phyloP scores from a whole-genome alignment of 2,888 invertebrate species.

The Mystacides longicornis region DNA sequence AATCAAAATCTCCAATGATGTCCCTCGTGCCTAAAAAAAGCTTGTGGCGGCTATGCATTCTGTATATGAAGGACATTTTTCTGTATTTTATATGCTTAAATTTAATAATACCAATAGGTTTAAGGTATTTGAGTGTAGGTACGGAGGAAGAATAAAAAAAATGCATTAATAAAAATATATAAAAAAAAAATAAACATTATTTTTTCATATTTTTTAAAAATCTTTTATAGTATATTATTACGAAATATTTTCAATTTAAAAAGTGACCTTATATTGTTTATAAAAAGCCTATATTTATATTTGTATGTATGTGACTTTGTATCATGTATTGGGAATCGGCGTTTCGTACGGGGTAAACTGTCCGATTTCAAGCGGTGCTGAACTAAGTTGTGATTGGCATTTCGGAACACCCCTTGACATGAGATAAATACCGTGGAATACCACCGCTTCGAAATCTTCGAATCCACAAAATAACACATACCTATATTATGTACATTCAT shows the following conservation, averaged over 20 bases:
- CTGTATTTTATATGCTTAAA: too few species aligned
- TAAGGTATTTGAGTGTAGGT: too few species aligned
- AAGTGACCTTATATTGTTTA: not conserved
- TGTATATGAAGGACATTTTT: too few species aligned
- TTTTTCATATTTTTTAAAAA: not conserved
- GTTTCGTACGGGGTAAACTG: not conserved
- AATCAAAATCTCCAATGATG: too few species aligned
- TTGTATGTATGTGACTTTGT: not conserved
- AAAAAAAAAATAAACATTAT: not conserved
- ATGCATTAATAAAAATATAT: not conserved
- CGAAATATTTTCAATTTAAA: too few species aligned
- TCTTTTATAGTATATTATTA: too few species aligned
- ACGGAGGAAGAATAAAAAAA: not conserved
- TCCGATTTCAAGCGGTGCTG: constrained; percentile 5
- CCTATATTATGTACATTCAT: too few species aligned
- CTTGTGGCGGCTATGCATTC: too few species aligned
- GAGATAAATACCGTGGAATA: constrained; percentile 6
- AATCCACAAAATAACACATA: not conserved
- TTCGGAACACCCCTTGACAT: constrained; percentile 6
- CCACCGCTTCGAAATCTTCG: constrained; percentile 2
- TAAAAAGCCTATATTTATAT: not conserved
- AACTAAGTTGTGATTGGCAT: constrained; percentile 8
- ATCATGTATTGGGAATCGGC: too few species aligned
- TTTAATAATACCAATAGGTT: too few species aligned
- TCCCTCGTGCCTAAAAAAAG: too few species aligned